Base-by-base conservation (phyloP, 2,797 vertebrate species). In the Eupleurogrammus muticus region DNA sequence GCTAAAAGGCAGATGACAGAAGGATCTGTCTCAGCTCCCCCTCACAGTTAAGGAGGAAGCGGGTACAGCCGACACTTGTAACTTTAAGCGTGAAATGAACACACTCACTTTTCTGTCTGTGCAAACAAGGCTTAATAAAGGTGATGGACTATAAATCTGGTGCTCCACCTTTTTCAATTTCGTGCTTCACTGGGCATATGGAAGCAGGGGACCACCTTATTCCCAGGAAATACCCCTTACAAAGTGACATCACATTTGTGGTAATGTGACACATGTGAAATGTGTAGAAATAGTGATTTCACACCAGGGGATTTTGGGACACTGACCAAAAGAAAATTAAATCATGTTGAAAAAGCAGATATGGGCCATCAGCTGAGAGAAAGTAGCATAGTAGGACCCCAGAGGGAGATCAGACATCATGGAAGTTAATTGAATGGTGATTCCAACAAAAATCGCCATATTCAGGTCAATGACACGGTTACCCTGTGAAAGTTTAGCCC, bases 61-160 rank as follows among this genome's bases (percentile, higher is more conserved):
- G 73, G 57, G 66, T 73, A 50, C 79, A 70, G 75, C 77, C 76
- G 87, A 87, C 86, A 76, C 84, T 82, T 87, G 83, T 87, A 92
- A 89, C 82, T 83, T 80, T 81, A 70, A 75, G 87, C 71, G 66
- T 84, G 86, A 92, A 92, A 93, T 92, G 82, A 92, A 90, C 84
- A 88, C 81, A 63, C 75, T 80, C 75, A 83, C 83, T 80, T 87
- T 89, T 81, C 78, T 87, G 87, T 92, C 90, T 83, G 81, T 66
- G 78, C 87, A 93, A 94, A 94, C 92, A 90, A 93, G 92, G 79
- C 91, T 90, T 92, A 92, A 93, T 93, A 93, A 90, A 77, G 75
- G 73, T 81, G 82, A 91, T 80, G 81, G 84, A 67, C 87, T 73
- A 85, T 90, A 90, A 92, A 93, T 90, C 87, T 75, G 48, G 52